Evolutionary conservation across 2,113 vertebrate genomes (phyloP), one percentile per base, ranked within the genome.

Genomic region (Corapipo altera): DNA sequence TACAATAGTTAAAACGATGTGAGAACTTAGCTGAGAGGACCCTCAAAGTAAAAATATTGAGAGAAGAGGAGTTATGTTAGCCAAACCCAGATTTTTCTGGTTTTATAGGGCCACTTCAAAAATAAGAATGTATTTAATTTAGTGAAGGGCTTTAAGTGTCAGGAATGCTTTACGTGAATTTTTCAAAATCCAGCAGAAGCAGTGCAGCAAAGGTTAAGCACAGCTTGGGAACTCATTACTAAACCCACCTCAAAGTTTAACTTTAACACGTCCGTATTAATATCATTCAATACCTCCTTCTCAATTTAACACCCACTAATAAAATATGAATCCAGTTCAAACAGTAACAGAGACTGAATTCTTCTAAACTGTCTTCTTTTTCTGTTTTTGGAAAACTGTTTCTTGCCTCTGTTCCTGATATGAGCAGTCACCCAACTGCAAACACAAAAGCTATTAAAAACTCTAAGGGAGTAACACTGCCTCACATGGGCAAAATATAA

Each of bases 241-340:
- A 82, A 85, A 73, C 5, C 20, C 44, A 69, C 20, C 8, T 24
- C 8, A 37, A 65, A 75, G 19, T 20, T 79, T 59, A 33, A 35
- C 27, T 20, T 79, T 59, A 33, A 35, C 27, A 55, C 0, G 0
- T 55, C 13, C 4, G 77, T 54, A 30, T 30, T 21, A 55, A 16
- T 32, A 14, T 12, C 9, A 55, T 5, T 30, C 21, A 62, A 48
- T 17, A 32, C 4, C 32, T 69, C 62, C 30, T 85, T 41, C 66
- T 61, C 32, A 28, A 18, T 69, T 93, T 57, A n/a, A 72, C 13
- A 49, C 6, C 15, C 35, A 43, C 48, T 49, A 61, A 80, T 11
- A 57, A 48, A 70, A 90, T 39, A 24, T 51, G 28, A 79, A 52
- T 33, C 10, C 64, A 79, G 14, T 73, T 21, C 0, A 1, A 89